Conservation (phyloP, 2,888 invertebrate species). For the Tetrapedia diversipes region DNA sequence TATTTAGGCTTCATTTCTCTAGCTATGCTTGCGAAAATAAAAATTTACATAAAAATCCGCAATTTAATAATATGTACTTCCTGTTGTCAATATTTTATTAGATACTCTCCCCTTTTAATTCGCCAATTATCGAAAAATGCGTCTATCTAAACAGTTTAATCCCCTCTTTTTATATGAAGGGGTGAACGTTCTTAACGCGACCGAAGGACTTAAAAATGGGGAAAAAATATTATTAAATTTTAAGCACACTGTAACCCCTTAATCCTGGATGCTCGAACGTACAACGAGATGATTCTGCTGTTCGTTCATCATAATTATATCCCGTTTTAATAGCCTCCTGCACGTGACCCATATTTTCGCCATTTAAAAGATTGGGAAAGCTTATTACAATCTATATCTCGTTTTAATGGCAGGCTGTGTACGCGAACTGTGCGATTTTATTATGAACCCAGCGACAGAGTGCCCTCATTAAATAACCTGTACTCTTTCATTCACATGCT, state of each 20-base stretch:
- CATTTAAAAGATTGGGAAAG: conserved; percentile 22
- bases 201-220: neutral
- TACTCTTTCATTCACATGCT: neutral
- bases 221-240: neutral
- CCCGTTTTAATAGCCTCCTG: conserved; percentile 1
- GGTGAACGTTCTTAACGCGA: neutral
- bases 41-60: too few species aligned
- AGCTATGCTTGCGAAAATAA: too few species aligned
- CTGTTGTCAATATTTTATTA: too few species aligned
- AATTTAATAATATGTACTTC: too few species aligned
- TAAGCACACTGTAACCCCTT: neutral
- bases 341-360: conserved; percentile 21
- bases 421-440: conserved; percentile 18
- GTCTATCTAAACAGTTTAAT: neutral
- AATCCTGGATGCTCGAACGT: neutral
- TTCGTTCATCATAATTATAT: conserved; percentile 33
- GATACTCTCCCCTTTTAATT: neutral
- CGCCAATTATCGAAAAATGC: too few species aligned
- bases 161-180: neutral
- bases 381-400: conserved; percentile 12
- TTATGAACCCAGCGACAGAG: neutral
- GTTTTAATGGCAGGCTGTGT: conserved; percentile 12
- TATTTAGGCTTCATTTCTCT: too few species aligned
- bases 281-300: neutral
- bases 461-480: neutral